A percentile compares a stretch with the other conserved stretches of the same genome.
phyloP scores from a whole-genome alignment of 2,888 invertebrate genomes.

The Acanthosepion esculentum region DNA sequence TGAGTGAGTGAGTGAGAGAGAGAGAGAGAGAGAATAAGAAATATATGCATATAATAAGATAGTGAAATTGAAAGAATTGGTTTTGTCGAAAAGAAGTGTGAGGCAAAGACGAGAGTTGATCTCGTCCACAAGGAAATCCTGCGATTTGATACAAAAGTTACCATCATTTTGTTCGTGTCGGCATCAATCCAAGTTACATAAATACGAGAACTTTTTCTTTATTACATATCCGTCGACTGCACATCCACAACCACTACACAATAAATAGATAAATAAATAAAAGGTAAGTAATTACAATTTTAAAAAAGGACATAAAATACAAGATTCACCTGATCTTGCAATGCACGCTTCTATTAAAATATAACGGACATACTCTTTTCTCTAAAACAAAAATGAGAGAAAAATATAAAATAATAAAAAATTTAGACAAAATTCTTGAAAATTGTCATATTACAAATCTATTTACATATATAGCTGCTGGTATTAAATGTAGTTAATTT shows the following conservation, averaged over 20 bases:
- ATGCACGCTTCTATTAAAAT: conserved; percentile 33
- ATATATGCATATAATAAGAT: no score
- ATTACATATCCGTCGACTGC: neutral
- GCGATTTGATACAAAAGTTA: neutral
- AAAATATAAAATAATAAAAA: neutral
- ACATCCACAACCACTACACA: neutral
- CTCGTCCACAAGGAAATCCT: no score
- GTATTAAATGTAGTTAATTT: conserved; percentile 12
- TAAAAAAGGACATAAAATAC: neutral
- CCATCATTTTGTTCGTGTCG: neutral
- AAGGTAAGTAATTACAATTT: neutral
- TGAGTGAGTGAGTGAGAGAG: no score
- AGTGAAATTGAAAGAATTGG: neutral
- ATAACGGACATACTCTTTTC: no score
- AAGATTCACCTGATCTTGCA: neutral
- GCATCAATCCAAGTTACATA: neutral
- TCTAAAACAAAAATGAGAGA: neutral
- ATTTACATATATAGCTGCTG: neutral
- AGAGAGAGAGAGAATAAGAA: no score
- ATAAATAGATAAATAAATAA: neutral
- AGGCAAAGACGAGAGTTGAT: neutral
- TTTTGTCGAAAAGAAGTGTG: neutral
- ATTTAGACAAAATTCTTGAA: neutral
- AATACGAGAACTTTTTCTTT: neutral
- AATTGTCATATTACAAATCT: conserved; percentile 11